These are phyloP conservation scores for Fulica atra DNA, from an alignment of 2,113 vertebrate genomes.

Conservation along the genomic window DNA sequence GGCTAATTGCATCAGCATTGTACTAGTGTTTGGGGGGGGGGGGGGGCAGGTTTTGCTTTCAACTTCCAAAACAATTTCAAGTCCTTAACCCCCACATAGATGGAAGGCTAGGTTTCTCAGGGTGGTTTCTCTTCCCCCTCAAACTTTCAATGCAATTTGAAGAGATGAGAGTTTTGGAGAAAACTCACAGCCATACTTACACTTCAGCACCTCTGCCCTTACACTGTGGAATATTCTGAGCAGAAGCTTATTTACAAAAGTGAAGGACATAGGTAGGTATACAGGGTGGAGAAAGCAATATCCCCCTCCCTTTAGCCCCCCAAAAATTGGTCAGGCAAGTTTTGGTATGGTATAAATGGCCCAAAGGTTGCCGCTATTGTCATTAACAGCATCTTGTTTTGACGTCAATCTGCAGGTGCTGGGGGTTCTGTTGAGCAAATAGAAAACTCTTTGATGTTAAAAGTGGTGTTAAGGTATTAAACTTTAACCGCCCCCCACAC, in stretches of 20 bases:
- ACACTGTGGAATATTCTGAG: neutral
- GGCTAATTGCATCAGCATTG: neutral
- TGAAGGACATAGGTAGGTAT: neutral
- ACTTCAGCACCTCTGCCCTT: neutral
- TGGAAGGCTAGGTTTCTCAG: neutral
- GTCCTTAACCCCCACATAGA: neutral
- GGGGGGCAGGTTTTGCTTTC: too few species aligned
- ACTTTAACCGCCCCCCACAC: neutral
- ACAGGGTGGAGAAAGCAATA: neutral
- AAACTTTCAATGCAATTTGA: neutral
- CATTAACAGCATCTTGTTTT: neutral
- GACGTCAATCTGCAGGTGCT: neutral
- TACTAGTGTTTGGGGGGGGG: too few species aligned
- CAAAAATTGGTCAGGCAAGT: neutral
- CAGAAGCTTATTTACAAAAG: neutral
- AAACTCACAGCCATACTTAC: neutral
- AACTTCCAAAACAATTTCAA: neutral
- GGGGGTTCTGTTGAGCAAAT: neutral
- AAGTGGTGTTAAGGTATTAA: neutral
- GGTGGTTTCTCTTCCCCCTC: neutral
- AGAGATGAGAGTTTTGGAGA: neutral
- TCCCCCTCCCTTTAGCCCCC: too few species aligned
- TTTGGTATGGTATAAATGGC: neutral
- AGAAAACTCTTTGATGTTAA: constrained; percentile 3
- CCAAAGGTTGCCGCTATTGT: too few species aligned